These are phyloP conservation scores for Prionace glauca DNA, from an alignment of 2,797 vertebrate genomes.

Conservation along the genomic window DNA sequence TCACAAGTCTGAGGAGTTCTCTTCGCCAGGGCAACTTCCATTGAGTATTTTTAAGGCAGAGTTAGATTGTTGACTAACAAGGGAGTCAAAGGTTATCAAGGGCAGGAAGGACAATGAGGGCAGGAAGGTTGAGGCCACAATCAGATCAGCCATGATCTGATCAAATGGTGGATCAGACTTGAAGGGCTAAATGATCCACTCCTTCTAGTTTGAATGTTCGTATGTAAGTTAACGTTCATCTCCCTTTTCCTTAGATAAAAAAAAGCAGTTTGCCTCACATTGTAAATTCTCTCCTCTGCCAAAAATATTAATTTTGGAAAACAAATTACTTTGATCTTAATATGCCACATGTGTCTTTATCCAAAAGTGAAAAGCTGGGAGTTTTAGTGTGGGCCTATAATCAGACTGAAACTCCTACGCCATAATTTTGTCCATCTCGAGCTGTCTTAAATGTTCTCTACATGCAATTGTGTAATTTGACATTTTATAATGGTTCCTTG, in stretches of 20 bases:
- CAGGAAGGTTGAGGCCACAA: too few species aligned
- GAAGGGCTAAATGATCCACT: too few species aligned
- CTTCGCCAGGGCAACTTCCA: too few species aligned
- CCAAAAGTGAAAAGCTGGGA: not conserved
- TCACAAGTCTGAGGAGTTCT: too few species aligned
- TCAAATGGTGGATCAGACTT: too few species aligned
- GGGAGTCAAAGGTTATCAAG: too few species aligned
- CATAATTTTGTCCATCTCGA: not conserved
- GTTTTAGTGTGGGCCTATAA: not conserved
- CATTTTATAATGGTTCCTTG: constrained; percentile 5
- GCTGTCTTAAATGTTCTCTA: not conserved
- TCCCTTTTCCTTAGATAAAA: not conserved
- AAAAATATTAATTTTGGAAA: not conserved
- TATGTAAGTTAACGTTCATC: not conserved
- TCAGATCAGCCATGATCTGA: too few species aligned
- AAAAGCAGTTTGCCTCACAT: not conserved
- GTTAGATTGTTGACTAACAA: too few species aligned
- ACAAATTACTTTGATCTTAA: not conserved
- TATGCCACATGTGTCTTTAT: not conserved
- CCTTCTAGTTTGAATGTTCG: too few species aligned
- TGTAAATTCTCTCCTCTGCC: not conserved
- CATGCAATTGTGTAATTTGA: not conserved
- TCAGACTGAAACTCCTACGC: not conserved
- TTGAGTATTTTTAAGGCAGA: too few species aligned
- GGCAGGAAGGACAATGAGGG: too few species aligned